Conservation (phyloP, 92 coral and sea anemone genomes). For the Parazoanthus atlanticus region DNA sequence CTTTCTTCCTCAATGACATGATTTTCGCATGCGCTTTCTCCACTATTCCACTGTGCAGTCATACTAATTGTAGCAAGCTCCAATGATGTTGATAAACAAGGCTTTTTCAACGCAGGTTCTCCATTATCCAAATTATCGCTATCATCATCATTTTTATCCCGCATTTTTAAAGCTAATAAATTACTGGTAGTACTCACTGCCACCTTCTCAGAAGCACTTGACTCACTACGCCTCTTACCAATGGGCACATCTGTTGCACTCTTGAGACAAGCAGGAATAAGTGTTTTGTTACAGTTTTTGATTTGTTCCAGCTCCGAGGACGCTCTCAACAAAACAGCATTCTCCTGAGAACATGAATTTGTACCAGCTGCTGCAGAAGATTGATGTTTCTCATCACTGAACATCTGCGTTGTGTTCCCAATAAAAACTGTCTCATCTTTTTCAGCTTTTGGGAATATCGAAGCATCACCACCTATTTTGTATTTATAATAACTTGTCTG, state of each 20-base stretch:
- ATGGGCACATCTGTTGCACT: neutral
- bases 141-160: neutral
- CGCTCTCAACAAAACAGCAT: neutral
- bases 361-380: neutral
- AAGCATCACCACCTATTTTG: constrained; percentile 94
- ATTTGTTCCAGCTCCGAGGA: neutral
- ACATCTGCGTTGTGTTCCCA: neutral
- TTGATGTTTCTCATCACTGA: neutral
- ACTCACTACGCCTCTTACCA: neutral
- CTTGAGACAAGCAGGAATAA: neutral
- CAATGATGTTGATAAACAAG: constrained; percentile 5
- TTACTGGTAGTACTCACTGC: neutral
- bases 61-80: neutral
- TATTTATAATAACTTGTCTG: neutral
- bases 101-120: constrained; percentile 9
- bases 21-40: neutral
- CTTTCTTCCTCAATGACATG: neutral
- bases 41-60: neutral
- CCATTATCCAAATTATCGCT: neutral
- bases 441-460: constrained; percentile 87
- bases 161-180: neutral
- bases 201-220: neutral
- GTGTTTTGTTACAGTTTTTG: neutral
- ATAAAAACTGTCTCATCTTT: constrained; percentile 57
- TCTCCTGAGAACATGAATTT: neutral